Percentiles rank a stretch among this genome's conserved stretches.
Evolutionary conservation across 2,113 vertebrate species (phyloP).

Genomic region (Colossoma macropomum): DNA sequence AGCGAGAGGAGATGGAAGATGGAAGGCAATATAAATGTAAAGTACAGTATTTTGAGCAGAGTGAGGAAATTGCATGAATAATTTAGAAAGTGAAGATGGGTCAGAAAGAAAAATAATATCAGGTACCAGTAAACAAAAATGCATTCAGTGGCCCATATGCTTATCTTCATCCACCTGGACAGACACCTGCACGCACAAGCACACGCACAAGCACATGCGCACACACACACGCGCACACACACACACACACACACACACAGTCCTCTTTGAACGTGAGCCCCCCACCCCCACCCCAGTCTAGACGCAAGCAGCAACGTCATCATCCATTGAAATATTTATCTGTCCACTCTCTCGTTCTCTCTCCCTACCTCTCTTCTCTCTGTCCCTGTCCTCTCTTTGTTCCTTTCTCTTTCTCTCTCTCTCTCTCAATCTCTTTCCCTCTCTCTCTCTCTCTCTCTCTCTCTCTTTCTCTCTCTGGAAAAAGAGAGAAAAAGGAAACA

Average conservation of each 20-base stretch:
- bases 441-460: no score
- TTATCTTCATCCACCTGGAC: not conserved
- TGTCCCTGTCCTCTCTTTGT: not conserved
- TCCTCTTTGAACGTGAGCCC: not conserved
- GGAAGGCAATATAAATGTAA: not conserved
- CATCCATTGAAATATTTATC: conserved; percentile 50
- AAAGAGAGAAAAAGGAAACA: no score
- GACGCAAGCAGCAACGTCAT: conserved; percentile 36
- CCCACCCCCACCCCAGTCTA: conserved; percentile 10
- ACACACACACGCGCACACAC: conserved; percentile 17
- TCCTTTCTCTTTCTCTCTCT: not conserved
- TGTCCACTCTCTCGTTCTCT: not conserved
- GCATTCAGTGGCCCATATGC: not conserved
- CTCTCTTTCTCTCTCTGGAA: no score
- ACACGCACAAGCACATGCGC: conserved; percentile 31
- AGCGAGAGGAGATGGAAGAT: not conserved
- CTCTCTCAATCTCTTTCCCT: no score
- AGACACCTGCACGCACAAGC: not conserved
- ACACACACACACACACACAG: conserved; percentile 12
- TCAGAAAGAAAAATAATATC: not conserved
- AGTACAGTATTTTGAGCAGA: not conserved
- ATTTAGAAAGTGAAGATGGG: not conserved
- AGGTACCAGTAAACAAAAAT: conserved; percentile 13
- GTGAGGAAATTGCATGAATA: not conserved
- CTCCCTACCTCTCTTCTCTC: not conserved